phyloP scores from a whole-genome alignment of 37 sponge, comb jelly and placozoan genomes.

The Theonella swinhoei region DNA sequence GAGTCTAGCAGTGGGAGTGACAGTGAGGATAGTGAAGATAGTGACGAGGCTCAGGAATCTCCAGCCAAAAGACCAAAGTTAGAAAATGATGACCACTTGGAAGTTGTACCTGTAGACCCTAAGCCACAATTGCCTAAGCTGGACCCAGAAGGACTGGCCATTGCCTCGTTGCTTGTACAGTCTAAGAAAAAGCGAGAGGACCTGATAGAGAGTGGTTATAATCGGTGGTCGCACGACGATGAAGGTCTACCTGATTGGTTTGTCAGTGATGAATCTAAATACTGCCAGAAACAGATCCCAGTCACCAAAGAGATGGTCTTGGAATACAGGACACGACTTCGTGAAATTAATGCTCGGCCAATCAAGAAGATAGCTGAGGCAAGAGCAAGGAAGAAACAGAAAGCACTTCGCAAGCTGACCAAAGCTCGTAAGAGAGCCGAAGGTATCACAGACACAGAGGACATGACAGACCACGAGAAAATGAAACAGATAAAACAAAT shows the following conservation, averaged over 20 bases:
- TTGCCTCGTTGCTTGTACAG: slow-evolving; percentile 81
- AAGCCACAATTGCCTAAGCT: slow-evolving; percentile 38
- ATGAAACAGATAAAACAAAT: slow-evolving; percentile 80
- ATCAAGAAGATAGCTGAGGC: slow-evolving; percentile 99
- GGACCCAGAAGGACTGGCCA: slow-evolving; percentile 87
- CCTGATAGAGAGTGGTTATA: slow-evolving; percentile 86
- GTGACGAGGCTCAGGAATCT: background rate
- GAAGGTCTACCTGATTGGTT: slow-evolving; percentile 96
- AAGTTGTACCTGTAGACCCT: slow-evolving; percentile 52
- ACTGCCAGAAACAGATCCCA: slow-evolving; percentile 84
- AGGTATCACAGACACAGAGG: slow-evolving; percentile 57
- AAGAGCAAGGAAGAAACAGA: slow-evolving; percentile 83
- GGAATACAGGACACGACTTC: slow-evolving; percentile 72
- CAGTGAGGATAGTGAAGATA: slow-evolving; percentile 12
- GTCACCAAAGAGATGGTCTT: slow-evolving; percentile 92
- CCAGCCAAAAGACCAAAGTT: background rate
- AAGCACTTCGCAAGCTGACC: slow-evolving; percentile 50
- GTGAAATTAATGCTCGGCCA: slow-evolving; percentile 92
- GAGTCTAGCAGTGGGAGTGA: no score
- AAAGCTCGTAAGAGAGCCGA: slow-evolving; percentile 67
- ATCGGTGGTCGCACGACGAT: slow-evolving; percentile 88
- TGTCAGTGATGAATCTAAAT: slow-evolving; percentile 80
- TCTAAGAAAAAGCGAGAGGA: slow-evolving; percentile 87
- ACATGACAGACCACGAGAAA: slow-evolving; percentile 78
- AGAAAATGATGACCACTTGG: slow-evolving; percentile 16